Evolutionary conservation across 1,140 invertebrate species (phyloP).

Genomic region (Scaptodrosophila lebanonensis): DNA sequence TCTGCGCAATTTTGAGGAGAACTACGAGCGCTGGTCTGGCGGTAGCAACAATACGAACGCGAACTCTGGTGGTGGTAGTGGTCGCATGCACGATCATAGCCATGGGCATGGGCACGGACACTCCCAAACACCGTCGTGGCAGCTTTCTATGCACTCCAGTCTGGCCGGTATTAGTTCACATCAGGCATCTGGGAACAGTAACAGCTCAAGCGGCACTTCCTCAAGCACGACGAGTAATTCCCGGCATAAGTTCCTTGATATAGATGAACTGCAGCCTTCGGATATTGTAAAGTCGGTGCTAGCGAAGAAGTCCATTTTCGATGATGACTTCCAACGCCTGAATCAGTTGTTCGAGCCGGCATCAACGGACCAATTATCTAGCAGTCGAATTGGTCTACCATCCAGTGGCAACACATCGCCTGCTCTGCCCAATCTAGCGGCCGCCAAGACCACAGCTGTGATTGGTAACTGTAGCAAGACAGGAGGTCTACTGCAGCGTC

Average conservation of each 20-base stretch:
- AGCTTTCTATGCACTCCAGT: constrained; percentile 60
- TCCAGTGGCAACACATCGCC: constrained; percentile 66
- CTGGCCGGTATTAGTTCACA: constrained; percentile 37
- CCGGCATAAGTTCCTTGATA: constrained; percentile 82
- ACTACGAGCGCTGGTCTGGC: constrained; percentile 93
- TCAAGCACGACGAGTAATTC: constrained; percentile 78
- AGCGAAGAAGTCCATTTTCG: constrained; percentile 94
- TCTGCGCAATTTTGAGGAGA: constrained; percentile 92
- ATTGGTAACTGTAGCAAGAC: constrained; percentile 58
- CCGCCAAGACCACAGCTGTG: constrained; percentile 61
- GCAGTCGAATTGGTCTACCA: constrained; percentile 23
- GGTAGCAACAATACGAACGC: constrained; percentile 77
- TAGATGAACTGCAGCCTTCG: constrained; percentile 91
- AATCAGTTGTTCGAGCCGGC: constrained; percentile 89
- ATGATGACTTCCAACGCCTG: constrained; percentile 95
- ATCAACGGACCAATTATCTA: constrained; percentile 31
- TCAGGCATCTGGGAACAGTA: constrained; percentile 54
- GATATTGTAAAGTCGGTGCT: constrained; percentile 95
- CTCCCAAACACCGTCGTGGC: constrained; percentile 49
- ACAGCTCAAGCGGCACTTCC: constrained; percentile 58
- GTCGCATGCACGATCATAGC: constrained; percentile 9
- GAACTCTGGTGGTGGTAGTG: constrained; percentile 23
- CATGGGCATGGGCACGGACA: background rate
- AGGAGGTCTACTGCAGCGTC: constrained; percentile 50
- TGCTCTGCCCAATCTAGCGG: constrained; percentile 70